Base-by-base conservation (phyloP, 2,888 invertebrate genomes). In the Pyralis farinalis region DNA sequence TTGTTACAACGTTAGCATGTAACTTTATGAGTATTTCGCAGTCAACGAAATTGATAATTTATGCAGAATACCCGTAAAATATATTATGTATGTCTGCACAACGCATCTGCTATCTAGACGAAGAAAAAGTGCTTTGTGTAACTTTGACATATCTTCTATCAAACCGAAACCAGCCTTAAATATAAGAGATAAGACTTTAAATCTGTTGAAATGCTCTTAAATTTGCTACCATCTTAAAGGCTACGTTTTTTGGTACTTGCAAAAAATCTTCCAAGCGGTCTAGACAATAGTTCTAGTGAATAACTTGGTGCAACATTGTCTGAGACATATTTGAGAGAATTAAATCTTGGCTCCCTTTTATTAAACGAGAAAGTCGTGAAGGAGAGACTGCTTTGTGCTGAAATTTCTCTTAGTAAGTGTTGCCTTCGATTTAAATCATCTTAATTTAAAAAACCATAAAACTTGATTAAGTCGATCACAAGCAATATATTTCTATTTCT, bases 21-120 rank as follows among this genome's bases (percentile, higher is more conserved):
- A 16, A 16, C 16, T 16, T 16, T 16, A 16, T 16, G 4, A 16
- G 16, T 16, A 16, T 4, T 16, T 16, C 16, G 4, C 4, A 3
- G 4, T 16, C 16, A 16, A 4, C 4, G n/a, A n/a, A n/a, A n/a
- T n/a, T n/a, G n/a, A n/a, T n/a, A n/a, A n/a, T n/a, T n/a, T n/a
- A n/a, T n/a, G n/a, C n/a, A n/a, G n/a, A n/a, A n/a, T n/a, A n/a
- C n/a, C n/a, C n/a, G n/a, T n/a, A n/a, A n/a, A n/a, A n/a, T n/a
- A 16, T 16, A 16, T 16, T 4, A 16, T 4, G 4, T 3, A 60
- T 49, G 50, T 54, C 50, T 47, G 49, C 49, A 34, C 16, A 52
- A 53, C 50, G 44, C 55, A 54, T 60, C 49, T 58, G 53, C 51
- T 43, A 45, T 42, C 46, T 45, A 51, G 42, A 52, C 53, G 49